Evolutionary conservation across 1,140 invertebrate species (phyloP), one percentile per base, ranked within the genome.

Genomic region (Aphis craccivora): DNA sequence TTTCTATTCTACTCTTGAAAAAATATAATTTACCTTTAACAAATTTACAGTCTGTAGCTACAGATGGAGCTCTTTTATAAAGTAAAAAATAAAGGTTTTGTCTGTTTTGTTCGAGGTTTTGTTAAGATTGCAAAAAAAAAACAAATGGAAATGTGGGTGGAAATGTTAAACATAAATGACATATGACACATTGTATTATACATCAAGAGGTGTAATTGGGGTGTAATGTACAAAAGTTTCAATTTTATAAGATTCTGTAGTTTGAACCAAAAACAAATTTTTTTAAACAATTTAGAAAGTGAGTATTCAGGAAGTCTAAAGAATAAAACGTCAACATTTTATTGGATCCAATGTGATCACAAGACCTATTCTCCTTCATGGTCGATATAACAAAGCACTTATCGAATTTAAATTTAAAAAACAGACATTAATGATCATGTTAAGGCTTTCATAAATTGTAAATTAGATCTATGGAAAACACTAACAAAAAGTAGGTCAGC

Each of bases 161-260:
- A 81, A 81, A 81, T 81, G 35, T 81, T 81, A 18, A 81, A n/a
- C 60, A 67, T n/a, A n/a, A 9, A 81, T 37, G 22, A 22, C 76
- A 20, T 81, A 81, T 1, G 18, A 81, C 35, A 37, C 76, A 81
- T 81, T 81, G 35, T 37, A 37, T 22, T 37, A 81, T 37, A 81
- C 76, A 37, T 81, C 76, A 81, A 81, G 76, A 81, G 18, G n/a
- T n/a, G n/a, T n/a, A n/a, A n/a, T n/a, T n/a, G n/a, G n/a, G 76
- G 37, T 35, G 18, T 81, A 37, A 81, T 81, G n/a, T 81, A 18
- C 30, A 81, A 81, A 37, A 81, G 76, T 81, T 81, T 81, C 18
- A 81, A 81, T 81, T 81, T 81, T 20, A 81, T 81, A 55, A 55
- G 53, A 55, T 55, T 18, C 53, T 18, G 53, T 55, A 18, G 53